Percentiles rank a stretch among this genome's conserved stretches.
Conservation (phyloP, 1,140 invertebrate species). For the Teleopsis dalmanni region DNA sequence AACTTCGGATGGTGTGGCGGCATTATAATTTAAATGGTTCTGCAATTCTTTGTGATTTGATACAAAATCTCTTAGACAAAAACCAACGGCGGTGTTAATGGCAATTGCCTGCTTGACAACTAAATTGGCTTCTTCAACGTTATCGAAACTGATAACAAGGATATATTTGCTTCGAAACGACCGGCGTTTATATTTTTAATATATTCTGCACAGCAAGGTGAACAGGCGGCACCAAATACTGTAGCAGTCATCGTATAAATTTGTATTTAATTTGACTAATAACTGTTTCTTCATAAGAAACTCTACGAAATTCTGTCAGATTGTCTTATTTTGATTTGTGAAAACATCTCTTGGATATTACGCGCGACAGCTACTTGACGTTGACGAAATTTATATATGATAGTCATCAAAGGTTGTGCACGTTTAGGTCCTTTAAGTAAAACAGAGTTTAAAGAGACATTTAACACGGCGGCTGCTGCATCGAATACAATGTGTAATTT, state of each 20-base stretch:
- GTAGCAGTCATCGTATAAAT: not conserved
- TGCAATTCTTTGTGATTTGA: not conserved
- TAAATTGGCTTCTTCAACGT: not conserved
- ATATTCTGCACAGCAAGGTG: not conserved
- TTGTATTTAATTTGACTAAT: no score
- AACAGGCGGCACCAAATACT: not conserved
- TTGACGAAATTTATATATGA: constrained; percentile 6
- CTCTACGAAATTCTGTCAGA: no score
- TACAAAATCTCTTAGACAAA: not conserved
- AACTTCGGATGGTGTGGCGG: not conserved
- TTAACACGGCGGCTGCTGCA: not conserved
- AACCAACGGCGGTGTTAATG: not conserved
- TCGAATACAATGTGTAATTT: not conserved
- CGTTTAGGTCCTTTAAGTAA: not conserved
- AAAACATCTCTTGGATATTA: constrained; percentile 1
- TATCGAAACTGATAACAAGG: not conserved
- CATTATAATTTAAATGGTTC: not conserved
- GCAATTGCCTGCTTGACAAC: not conserved
- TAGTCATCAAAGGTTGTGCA: constrained; percentile 16
- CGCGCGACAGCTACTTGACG: not conserved
- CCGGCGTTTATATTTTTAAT: no score
- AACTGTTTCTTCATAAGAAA: no score
- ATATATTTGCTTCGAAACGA: not conserved
- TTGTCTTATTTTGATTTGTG: no score
- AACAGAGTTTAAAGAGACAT: not conserved